A percentile compares a stretch with the other conserved stretches of the same genome.
These are phyloP conservation scores for Crotalus helleri DNA, from an alignment of 2,113 vertebrate species.

Conservation along the genomic window DNA sequence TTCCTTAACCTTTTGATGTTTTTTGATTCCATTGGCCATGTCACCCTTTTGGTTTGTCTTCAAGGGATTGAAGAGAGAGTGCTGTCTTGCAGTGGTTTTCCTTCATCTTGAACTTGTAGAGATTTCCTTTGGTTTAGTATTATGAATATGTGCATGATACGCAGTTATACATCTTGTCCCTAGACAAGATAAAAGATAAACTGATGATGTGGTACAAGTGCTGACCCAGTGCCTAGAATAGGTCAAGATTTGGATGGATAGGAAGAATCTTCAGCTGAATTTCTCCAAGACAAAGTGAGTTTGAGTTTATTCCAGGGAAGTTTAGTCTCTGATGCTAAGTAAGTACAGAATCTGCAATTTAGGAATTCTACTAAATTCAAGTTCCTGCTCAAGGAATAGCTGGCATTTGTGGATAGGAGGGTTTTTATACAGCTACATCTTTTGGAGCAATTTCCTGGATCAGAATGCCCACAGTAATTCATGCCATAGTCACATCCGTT, in stretches of 20 bases:
- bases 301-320: background rate
- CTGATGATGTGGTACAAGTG: too few relatives aligned
- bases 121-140: background rate
- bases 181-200: too few relatives aligned
- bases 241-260: too few relatives aligned
- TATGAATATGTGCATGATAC: background rate
- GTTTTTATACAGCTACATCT: background rate
- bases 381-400: background rate
- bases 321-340: background rate
- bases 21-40: background rate
- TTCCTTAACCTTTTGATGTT: background rate
- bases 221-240: too few relatives aligned
- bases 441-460: background rate
- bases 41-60: background rate
- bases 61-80: background rate
- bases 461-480: background rate
- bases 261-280: background rate
- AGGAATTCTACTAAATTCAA: background rate
- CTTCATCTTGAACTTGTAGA: background rate
- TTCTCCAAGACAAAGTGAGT: background rate
- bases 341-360: background rate
- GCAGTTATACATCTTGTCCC: too few relatives aligned
- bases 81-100: background rate
- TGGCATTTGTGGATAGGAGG: background rate
- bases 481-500: background rate